Percentiles rank a stretch among this genome's conserved stretches.
These are phyloP conservation scores for Austrofundulus limnaeus DNA, from an alignment of 2,113 vertebrate genomes.

Conservation along the genomic window DNA sequence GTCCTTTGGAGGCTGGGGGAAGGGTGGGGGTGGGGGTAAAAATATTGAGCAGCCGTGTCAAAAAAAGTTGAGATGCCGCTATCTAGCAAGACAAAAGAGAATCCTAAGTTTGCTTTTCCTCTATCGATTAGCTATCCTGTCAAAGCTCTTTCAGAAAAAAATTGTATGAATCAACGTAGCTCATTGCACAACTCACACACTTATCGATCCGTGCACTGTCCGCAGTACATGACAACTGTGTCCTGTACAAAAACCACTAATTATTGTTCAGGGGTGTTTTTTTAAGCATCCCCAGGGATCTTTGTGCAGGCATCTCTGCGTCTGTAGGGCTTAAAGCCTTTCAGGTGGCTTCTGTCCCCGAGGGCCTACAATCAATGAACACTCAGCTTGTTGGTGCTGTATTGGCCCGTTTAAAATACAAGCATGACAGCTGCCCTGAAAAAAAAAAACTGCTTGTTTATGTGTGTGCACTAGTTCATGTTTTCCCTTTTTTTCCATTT, in stretches of 20 bases:
- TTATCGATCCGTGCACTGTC: constrained; percentile 12
- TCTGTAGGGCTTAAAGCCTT: constrained; percentile 38
- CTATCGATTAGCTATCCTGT: constrained; percentile 14
- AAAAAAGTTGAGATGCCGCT: constrained; percentile 14
- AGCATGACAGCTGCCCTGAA: constrained; percentile 57
- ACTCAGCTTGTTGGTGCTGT: constrained; percentile 64
- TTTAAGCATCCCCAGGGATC: constrained; percentile 27
- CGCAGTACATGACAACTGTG: constrained; percentile 6
- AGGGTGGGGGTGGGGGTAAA: not conserved
- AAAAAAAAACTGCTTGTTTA: constrained; percentile 54
- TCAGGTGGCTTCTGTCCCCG: constrained; percentile 45
- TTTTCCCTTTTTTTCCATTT: constrained; percentile 8
- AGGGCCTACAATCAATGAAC: constrained; percentile 63
- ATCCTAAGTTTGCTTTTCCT: constrained; percentile 8
- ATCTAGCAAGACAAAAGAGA: constrained; percentile 31
- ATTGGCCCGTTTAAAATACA: constrained; percentile 73
- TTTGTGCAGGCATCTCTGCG: constrained; percentile 32
- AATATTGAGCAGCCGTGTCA: constrained; percentile 29
- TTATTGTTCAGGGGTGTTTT: constrained; percentile 53
- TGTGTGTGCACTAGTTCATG: constrained; percentile 33
- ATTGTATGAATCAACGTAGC: not conserved
- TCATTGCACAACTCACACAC: constrained; percentile 1
- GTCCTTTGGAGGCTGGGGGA: constrained; percentile 5
- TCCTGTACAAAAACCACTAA: constrained; percentile 49
- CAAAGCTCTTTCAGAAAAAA: constrained; percentile 21